phyloP scores from a whole-genome alignment of 2,113 vertebrate species.

The Bubo bubo region DNA sequence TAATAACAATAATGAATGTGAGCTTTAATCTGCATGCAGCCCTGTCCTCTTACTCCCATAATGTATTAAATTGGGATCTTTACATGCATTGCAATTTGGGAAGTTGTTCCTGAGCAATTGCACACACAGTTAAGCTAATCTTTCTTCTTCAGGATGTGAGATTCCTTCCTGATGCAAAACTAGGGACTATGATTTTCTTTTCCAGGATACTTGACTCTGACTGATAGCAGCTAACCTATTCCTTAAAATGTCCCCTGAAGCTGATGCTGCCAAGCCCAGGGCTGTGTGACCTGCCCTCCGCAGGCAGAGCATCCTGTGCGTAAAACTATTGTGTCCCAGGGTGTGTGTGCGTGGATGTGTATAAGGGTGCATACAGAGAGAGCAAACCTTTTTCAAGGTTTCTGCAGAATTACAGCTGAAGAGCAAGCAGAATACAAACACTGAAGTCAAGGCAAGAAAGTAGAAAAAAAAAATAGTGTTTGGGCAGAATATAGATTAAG shows the following conservation, averaged over 20 bases:
- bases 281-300: slow-evolving; percentile 55
- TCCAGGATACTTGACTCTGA: slow-evolving; percentile 81
- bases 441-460: not conserved
- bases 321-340: slow-evolving; percentile 77
- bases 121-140: slow-evolving; percentile 72
- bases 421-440: slow-evolving; percentile 45
- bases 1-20: slow-evolving; percentile 76
- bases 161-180: slow-evolving; percentile 79
- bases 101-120: slow-evolving; percentile 62
- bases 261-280: slow-evolving; percentile 5
- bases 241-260: slow-evolving; percentile 44
- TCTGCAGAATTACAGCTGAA: slow-evolving; percentile 51
- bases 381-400: not conserved
- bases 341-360: not conserved
- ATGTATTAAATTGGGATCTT: slow-evolving; percentile 67
- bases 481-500: not conserved
- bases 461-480: not conserved
- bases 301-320: slow-evolving; percentile 76
- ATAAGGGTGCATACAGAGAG: not conserved
- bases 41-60: slow-evolving; percentile 51
- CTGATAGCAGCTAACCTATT: slow-evolving; percentile 63
- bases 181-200: slow-evolving; percentile 74
- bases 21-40: slow-evolving; percentile 62
- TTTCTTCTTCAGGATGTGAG: slow-evolving; percentile 82
- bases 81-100: slow-evolving; percentile 60